These are phyloP conservation scores for Emydoidea blandingii DNA, from an alignment of 2,797 vertebrate species.

Conservation along the genomic window DNA sequence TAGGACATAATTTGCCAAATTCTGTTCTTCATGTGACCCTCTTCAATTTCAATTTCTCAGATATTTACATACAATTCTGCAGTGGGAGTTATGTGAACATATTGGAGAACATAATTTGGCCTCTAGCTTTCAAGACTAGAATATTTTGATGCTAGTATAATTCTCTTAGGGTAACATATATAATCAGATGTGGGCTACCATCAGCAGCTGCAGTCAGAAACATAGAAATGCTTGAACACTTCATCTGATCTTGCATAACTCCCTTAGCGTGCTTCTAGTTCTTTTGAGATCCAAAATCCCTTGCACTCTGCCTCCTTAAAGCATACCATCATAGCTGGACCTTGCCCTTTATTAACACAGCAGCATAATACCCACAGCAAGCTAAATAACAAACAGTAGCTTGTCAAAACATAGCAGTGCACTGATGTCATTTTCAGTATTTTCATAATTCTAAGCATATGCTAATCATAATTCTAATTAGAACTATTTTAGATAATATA, in stretches of 20 bases:
- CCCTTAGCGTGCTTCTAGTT: background rate
- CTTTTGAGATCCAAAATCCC: background rate
- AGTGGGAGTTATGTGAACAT: background rate
- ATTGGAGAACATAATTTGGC: background rate
- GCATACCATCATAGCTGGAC: background rate
- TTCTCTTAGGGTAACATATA: background rate
- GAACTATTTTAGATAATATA: background rate
- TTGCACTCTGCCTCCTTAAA: background rate
- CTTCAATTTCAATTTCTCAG: background rate
- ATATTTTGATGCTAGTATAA: background rate
- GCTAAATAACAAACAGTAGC: background rate
- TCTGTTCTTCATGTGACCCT: background rate
- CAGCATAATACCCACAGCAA: background rate
- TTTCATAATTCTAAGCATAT: background rate
- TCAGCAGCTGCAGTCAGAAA: background rate
- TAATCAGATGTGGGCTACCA: background rate
- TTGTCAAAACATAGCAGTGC: background rate
- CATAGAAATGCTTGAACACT: background rate
- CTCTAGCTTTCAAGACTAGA: background rate
- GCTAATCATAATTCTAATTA: constrained; percentile 6
- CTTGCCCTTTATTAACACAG: background rate
- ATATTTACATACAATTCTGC: background rate
- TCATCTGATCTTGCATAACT: background rate
- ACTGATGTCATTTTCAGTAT: background rate
- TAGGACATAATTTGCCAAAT: background rate